Evolutionary conservation across 92 coral and sea anemone genomes (phyloP).

Genomic region (Epizoanthus fatuus): DNA sequence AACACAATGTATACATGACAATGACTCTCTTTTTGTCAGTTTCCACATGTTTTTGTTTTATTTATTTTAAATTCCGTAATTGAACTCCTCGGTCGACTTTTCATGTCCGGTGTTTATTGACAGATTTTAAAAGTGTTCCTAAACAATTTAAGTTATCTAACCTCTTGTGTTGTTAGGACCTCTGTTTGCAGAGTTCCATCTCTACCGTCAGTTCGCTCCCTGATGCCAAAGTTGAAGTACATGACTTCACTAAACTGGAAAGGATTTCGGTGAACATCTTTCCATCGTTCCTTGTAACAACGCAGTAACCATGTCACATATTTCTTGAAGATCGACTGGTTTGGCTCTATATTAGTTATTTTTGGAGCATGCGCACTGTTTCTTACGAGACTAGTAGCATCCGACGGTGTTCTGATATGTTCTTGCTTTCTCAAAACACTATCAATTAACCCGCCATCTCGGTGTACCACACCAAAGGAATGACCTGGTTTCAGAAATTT

Average conservation of each 20-base stretch:
- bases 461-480: background rate
- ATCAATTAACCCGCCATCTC: background rate
- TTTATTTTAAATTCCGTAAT: no score
- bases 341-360: background rate
- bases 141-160: no score
- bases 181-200: background rate
- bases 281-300: background rate
- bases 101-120: no score
- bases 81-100: no score
- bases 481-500: background rate
- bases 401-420: background rate
- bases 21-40: no score
- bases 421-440: background rate
- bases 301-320: background rate
- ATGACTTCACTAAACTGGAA: no score
- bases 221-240: background rate
- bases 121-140: no score
- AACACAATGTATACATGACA: no score
- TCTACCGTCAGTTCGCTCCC: background rate
- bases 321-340: conserved; percentile 4
- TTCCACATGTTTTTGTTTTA: no score
- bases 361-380: background rate
- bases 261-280: no score
- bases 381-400: background rate
- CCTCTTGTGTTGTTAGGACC: no score